Percentiles rank a stretch among this genome's conserved stretches.
Conservation (phyloP, 2,888 invertebrate genomes). For the Formica aserva region DNA sequence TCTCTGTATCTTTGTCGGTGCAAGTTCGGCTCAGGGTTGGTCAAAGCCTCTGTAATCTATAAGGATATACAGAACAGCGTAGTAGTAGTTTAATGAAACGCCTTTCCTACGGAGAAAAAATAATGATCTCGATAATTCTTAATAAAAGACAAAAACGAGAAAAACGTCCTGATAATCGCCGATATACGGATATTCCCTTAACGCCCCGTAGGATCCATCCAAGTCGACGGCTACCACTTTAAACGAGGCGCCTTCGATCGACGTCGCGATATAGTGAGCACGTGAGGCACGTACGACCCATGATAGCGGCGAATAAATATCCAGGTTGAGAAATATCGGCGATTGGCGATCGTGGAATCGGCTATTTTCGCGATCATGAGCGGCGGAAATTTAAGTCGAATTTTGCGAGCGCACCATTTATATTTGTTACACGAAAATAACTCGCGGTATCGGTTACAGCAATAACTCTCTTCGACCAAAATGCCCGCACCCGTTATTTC, state of each 20-base stretch:
- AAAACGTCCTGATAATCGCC: neutral
- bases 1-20: neutral
- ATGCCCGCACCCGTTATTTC: neutral
- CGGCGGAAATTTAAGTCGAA: conserved; percentile 24
- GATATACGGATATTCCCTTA: neutral
- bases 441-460: neutral
- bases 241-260: conserved; percentile 40
- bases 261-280: conserved; percentile 39
- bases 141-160: neutral
- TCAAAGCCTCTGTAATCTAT: neutral
- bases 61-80: neutral
- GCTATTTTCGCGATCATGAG: conserved; percentile 31
- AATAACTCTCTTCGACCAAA: neutral
- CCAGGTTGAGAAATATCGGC: conserved; percentile 38
- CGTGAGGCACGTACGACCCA: conserved; percentile 46
- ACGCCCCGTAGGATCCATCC: conserved; percentile 6
- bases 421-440: conserved; percentile 21
- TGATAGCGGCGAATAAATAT: conserved; percentile 51
- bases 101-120: neutral
- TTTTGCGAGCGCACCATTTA: conserved; percentile 13
- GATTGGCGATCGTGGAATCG: conserved; percentile 39
- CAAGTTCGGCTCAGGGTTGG: neutral
- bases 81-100: too few relatives aligned
- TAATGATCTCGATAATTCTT: conserved; percentile 7
- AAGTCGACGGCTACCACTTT: conserved; percentile 40